Percentiles rank a stretch among this genome's conserved stretches.
Evolutionary conservation across 2,888 invertebrate genomes (phyloP).

Genomic region (Nomada fabriciana): DNA sequence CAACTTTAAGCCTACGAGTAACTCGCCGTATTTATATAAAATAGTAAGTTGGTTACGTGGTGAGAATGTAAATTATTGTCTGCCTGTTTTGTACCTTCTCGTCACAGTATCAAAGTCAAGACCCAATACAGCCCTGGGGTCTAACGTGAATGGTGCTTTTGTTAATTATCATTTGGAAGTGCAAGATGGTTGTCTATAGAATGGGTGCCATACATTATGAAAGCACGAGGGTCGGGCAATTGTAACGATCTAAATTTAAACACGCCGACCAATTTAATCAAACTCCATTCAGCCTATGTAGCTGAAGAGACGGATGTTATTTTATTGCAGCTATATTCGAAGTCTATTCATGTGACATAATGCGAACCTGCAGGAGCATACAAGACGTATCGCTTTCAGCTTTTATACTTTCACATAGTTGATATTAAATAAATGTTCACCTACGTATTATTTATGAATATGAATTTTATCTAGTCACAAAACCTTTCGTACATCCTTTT

Average conservation of each 20-base stretch:
- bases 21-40: neutral
- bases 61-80: too few relatives aligned
- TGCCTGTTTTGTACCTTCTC: neutral
- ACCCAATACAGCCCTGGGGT: neutral
- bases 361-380: conserved; percentile 5
- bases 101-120: neutral
- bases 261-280: conserved; percentile 75
- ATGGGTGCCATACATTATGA: conserved; percentile 54
- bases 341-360: conserved; percentile 40
- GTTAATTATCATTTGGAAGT: conserved; percentile 51
- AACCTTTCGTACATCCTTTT: neutral
- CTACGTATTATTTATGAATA: neutral
- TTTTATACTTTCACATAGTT: neutral
- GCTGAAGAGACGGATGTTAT: conserved; percentile 66
- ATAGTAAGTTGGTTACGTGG: neutral
- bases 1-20: neutral
- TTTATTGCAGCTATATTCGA: conserved; percentile 64
- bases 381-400: neutral
- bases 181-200: conserved; percentile 45
- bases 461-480: neutral
- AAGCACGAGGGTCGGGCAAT: conserved; percentile 64
- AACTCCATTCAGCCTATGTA: conserved; percentile 73
- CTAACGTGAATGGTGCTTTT: conserved; percentile 15
- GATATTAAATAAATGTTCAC: neutral
- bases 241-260: conserved; percentile 79